Conservation (phyloP, 2,113 vertebrate species). For the Sprattus sprattus region DNA sequence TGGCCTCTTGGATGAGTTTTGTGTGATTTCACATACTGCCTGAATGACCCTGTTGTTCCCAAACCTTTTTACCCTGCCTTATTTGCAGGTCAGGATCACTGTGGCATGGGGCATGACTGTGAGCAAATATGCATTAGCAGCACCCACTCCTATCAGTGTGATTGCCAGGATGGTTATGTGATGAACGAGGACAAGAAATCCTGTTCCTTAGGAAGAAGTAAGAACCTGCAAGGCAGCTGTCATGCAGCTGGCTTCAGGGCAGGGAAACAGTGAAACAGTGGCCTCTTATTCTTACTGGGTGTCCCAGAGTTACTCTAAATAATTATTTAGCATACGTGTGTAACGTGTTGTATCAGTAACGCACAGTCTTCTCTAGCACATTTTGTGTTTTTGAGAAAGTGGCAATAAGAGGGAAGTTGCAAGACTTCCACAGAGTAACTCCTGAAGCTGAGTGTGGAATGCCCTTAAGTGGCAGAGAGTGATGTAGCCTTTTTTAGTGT, state of each 20-base stretch:
- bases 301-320: background rate
- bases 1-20: background rate
- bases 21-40: constrained; percentile 15
- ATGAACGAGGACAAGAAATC: constrained; percentile 74
- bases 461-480: background rate
- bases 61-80: constrained; percentile 30
- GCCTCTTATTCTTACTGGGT: background rate
- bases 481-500: background rate
- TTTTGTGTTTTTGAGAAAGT: background rate
- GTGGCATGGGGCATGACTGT: constrained; percentile 62
- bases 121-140: constrained; percentile 67
- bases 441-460: background rate
- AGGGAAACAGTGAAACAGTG: background rate
- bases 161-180: constrained; percentile 64
- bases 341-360: no score
- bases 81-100: constrained; percentile 59
- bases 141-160: constrained; percentile 55
- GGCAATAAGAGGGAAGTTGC: background rate
- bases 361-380: background rate
- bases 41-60: constrained; percentile 10
- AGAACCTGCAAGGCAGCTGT: constrained; percentile 35
- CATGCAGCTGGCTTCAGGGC: constrained; percentile 1
- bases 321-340: background rate
- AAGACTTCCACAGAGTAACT: constrained; percentile 9
- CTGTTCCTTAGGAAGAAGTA: constrained; percentile 65